phyloP scores from a whole-genome alignment of 2,888 invertebrate species.

The Nymphalis c-album region DNA sequence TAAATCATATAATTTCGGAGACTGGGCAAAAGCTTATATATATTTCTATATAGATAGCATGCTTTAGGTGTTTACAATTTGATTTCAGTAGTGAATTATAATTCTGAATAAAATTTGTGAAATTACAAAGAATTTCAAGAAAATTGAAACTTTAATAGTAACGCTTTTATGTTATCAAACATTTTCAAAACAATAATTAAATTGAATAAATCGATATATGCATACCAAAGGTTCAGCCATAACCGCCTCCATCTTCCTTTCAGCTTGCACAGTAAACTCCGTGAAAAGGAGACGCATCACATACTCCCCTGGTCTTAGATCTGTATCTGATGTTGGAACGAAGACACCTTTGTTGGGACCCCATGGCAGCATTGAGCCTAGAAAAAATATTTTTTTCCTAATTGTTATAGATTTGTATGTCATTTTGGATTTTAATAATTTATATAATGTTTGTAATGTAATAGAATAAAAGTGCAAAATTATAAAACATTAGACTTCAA shows the following conservation, averaged over 20 bases:
- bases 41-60: no score
- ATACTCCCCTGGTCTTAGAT: constrained; percentile 94
- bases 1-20: background rate
- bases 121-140: no score
- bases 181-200: background rate
- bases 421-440: background rate
- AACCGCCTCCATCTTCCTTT: constrained; percentile 97
- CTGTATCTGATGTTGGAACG: constrained; percentile 81
- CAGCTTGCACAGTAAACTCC: constrained; percentile 96
- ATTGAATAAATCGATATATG: background rate
- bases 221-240: constrained; percentile 93
- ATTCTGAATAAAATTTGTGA: no score
- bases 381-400: constrained; percentile 30
- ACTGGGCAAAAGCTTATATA: background rate
- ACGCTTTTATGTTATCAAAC: no score
- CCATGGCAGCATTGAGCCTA: constrained; percentile 90
- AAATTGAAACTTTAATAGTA: no score
- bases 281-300: constrained; percentile 97
- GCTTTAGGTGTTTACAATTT: no score
- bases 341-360: constrained; percentile 88
- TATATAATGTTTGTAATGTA: no score
- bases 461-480: no score
- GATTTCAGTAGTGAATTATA: no score
- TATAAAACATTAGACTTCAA: background rate
- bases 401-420: constrained; percentile 8